Conservation (phyloP, 2,888 invertebrate genomes). For the Trachelus iudaicus region DNA sequence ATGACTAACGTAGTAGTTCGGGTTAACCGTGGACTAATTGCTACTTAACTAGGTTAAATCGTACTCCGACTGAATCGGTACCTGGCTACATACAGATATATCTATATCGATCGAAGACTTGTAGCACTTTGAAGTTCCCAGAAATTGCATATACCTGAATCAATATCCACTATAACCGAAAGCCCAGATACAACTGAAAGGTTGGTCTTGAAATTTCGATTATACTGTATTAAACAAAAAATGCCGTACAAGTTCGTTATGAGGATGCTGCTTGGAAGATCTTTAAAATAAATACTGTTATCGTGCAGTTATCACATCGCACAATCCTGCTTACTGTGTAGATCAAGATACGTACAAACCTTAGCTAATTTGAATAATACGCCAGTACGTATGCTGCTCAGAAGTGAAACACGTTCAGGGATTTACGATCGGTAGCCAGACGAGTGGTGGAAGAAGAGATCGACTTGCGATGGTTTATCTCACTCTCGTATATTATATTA, state of each 20-base stretch:
- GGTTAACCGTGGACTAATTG: conserved; percentile 53
- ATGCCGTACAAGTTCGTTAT: too few relatives aligned
- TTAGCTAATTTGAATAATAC: conserved; percentile 6
- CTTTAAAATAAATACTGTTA: too few relatives aligned
- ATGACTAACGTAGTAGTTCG: conserved; percentile 32
- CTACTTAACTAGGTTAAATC: conserved; percentile 52
- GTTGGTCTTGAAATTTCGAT: not conserved
- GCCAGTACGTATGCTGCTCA: conserved; percentile 15
- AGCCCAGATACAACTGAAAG: not conserved
- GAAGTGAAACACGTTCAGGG: conserved; percentile 1
- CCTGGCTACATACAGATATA: not conserved
- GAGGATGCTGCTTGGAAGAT: too few relatives aligned
- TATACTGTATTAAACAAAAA: not conserved
- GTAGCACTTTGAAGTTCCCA: not conserved
- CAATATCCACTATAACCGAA: not conserved
- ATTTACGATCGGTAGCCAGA: not conserved
- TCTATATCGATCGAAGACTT: not conserved
- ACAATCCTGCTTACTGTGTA: too few relatives aligned
- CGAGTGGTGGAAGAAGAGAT: not conserved
- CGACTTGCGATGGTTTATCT: not conserved
- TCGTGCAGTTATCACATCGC: too few relatives aligned
- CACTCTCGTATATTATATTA: not conserved
- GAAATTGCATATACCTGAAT: not conserved
- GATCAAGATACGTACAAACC: not conserved
- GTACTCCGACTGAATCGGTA: conserved; percentile 25